These are phyloP conservation scores for Tachina grossa DNA, from an alignment of 2,888 invertebrate species.

Conservation along the genomic window DNA sequence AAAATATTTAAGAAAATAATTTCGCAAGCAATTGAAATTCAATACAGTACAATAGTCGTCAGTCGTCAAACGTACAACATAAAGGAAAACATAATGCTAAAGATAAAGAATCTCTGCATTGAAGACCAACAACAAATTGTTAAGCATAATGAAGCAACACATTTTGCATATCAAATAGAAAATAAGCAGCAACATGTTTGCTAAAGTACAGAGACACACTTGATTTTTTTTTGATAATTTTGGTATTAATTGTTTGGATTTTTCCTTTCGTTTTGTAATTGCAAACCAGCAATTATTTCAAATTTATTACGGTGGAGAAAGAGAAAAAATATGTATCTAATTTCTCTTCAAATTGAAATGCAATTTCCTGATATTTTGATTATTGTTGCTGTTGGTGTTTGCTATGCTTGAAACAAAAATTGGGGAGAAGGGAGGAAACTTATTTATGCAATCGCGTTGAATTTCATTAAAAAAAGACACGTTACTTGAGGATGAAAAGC, in stretches of 20 bases:
- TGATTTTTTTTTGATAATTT: constrained; percentile 7
- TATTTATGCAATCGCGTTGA: neutral
- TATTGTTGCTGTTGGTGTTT: too few species aligned
- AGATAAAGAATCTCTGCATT: constrained; percentile 50
- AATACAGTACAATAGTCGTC: constrained; percentile 14
- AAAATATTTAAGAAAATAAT: constrained; percentile 13
- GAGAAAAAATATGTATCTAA: neutral
- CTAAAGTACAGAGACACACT: neutral
- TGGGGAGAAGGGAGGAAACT: neutral
- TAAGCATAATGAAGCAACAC: constrained; percentile 62
- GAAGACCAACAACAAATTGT: constrained; percentile 22
- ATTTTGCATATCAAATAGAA: constrained; percentile 62
- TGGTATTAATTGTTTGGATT: neutral
- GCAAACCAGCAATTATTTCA: constrained; percentile 32
- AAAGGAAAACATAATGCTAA: neutral
- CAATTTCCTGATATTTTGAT: constrained; percentile 4
- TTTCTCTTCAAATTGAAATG: constrained; percentile 13
- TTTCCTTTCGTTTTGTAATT: constrained; percentile 10
- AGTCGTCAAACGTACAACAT: neutral
- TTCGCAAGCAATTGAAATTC: constrained; percentile 56
- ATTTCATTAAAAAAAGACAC: neutral
- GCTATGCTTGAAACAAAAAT: neutral
- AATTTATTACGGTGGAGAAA: neutral
- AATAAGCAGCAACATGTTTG: neutral
- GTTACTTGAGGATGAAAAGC: neutral